Evolutionary conservation across 2,797 vertebrate genomes (phyloP), one percentile per base, ranked within the genome.

Genomic region (Florisuga fusca): DNA sequence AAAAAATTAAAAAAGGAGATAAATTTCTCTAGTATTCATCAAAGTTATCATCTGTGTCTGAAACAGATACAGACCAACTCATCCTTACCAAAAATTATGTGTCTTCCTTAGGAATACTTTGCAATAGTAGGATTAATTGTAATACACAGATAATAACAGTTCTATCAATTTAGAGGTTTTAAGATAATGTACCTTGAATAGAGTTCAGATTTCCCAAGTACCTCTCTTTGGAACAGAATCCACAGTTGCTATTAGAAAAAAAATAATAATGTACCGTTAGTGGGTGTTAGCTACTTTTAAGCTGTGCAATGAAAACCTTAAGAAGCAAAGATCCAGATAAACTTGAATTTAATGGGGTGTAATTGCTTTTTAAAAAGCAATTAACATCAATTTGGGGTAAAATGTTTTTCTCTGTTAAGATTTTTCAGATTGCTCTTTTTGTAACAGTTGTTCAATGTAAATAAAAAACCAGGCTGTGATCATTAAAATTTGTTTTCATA

Each of bases 211-310:
- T 92, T 93, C 50, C 12, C 29, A 33, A 25, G 58, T 77, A 29
- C 41, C 21, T 85, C 33, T 89, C 51, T 88, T 61, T 64, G 69
- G 94, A 95, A 63, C 31, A 74, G 90, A 96, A 88, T 55, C 74
- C 16, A 3, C 9, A 31, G 25, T 48, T 82, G 36, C 67, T 80
- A 7, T 92, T 86, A 69, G 81, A 18, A 67, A 66, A 66, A 73
- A 61, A 61, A 64, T 33, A 83, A 25, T 22, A 54, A 7, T 19
- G 59, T 55, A 36, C 53, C 86, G 62, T 92, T 68, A 64, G 78
- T 81, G 58, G 62, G 53, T 71, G 58, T 91, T 82, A 55, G 22
- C 43, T 79, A 55, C 85, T 82, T 83, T 43, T 81, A 74, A 85
- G 59, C 34, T 72, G 13, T 78, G 31, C 38, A 87, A 91, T 64